A percentile compares a stretch with the other conserved stretches of the same genome.
phyloP scores from a whole-genome alignment of 2,888 invertebrate species.

The Kryphioiulus occultus region DNA sequence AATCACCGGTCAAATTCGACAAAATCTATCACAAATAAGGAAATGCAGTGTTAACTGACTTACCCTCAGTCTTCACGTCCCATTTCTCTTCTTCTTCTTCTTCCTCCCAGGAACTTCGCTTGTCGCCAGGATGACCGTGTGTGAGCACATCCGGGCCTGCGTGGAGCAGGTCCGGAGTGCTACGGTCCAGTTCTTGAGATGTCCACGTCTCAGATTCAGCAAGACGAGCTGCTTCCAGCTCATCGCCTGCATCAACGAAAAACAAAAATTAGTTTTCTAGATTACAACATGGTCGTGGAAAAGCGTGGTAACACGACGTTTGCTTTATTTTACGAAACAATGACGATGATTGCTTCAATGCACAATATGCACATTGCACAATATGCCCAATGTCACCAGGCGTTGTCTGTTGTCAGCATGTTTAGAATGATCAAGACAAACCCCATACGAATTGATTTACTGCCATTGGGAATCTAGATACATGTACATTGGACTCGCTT shows the following conservation, averaged over 20 bases:
- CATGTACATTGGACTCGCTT: no score
- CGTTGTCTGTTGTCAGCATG: no score
- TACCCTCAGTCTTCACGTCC: background rate
- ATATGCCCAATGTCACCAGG: no score
- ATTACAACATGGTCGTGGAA: no score
- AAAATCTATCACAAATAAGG: background rate
- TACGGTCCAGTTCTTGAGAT: slow-evolving; percentile 53
- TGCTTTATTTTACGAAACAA: no score
- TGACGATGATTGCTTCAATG: no score
- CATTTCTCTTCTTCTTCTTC: slow-evolving; percentile 8
- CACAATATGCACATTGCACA: no score
- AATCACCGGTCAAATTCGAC: background rate
- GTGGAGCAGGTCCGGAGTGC: slow-evolving; percentile 52
- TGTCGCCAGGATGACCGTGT: slow-evolving; percentile 39
- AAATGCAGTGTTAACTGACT: background rate
- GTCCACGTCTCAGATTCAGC: slow-evolving; percentile 53
- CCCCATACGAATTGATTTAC: no score
- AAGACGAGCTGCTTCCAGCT: slow-evolving; percentile 52
- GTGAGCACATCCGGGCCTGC: slow-evolving; percentile 48
- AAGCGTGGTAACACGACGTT: no score
- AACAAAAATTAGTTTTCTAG: slow-evolving; percentile 29
- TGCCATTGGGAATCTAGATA: no score
- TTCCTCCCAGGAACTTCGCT: slow-evolving; percentile 41
- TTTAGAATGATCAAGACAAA: no score
- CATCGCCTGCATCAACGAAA: slow-evolving; percentile 50